Evolutionary conservation across 2,797 vertebrate genomes (phyloP), one percentile per base, ranked within the genome.

Genomic region (Platyrinchus mystaceus): DNA sequence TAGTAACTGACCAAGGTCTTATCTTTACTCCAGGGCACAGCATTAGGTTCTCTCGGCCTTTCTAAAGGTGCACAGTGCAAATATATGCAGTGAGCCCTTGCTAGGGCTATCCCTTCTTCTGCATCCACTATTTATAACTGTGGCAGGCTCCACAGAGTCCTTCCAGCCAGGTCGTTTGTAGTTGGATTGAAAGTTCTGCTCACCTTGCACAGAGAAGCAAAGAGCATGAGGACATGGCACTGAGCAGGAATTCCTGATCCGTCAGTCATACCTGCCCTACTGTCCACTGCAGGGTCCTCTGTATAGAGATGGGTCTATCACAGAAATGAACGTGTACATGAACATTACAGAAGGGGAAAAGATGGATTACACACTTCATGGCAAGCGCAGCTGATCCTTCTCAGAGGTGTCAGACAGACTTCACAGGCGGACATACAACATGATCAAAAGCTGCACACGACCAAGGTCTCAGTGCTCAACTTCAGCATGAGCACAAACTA

Each of bases 11-110:
- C 28, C 30, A 20, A 8, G 32, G 11, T 76, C 37, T 74, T 49
- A 27, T n/a, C 41, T 81, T 58, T 56, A 30, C 17, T 46, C 10
- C 10, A 28, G 32, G 47, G 32, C 37, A 47, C 24, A 39, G 30
- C 13, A 7, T 37, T 0, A 0, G 27, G 16, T 6, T 7, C 18
- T 37, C 56, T 55, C 34, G 39, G 32, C 49, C 44, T 74, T 60
- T 63, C 56, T 49, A 15, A 37, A 83, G 43, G 17, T 7, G 34
- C 16, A 23, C 32, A 19, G 23, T 87, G 47, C 50, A 67, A 50
- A 69, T 56, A 14, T 5, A 3, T 14, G 14, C 46, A 55, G 43
- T 14, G 47, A 73, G 20, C 32, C 58, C 30, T 53, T 86, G 30
- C 27, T 56, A 53, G 47, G 44, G 24, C 30, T 76, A 0, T 24